Conservation (phyloP, 2,797 vertebrate genomes). For the Oceanodroma leucorhoa region DNA sequence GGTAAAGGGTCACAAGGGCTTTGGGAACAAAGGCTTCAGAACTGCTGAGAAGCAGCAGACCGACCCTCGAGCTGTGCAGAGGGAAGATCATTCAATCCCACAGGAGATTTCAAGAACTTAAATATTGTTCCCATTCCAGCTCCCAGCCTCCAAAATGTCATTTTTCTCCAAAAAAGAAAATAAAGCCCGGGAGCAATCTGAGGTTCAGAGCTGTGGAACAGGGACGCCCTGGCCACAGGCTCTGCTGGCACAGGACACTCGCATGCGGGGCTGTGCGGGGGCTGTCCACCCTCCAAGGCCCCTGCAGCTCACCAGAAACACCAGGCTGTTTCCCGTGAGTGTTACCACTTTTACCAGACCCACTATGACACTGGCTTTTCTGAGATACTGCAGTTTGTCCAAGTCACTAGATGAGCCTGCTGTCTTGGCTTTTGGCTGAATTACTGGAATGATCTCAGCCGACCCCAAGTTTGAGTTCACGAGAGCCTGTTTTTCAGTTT, state of each 20-base stretch:
- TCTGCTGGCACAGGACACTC: neutral
- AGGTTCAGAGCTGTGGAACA: neutral
- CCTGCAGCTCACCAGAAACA: neutral
- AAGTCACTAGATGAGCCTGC: neutral
- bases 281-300: neutral
- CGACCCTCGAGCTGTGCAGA: neutral
- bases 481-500: neutral
- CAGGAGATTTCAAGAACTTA: neutral
- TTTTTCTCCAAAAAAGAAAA: neutral
- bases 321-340: accelerated
- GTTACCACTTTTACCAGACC: neutral
- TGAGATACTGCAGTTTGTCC: neutral
- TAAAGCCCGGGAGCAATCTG: neutral
- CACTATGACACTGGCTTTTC: neutral
- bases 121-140: neutral
- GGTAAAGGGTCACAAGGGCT: neutral
- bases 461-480: neutral
- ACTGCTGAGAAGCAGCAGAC: neutral
- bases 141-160: neutral
- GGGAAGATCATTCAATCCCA: neutral
- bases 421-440: neutral
- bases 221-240: neutral
- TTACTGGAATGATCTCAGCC: neutral
- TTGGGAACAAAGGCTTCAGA: neutral
- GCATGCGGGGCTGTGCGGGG: accelerated